Conservation (phyloP, 2,797 vertebrate genomes). For the Sternarchorhynchus goeldii region DNA sequence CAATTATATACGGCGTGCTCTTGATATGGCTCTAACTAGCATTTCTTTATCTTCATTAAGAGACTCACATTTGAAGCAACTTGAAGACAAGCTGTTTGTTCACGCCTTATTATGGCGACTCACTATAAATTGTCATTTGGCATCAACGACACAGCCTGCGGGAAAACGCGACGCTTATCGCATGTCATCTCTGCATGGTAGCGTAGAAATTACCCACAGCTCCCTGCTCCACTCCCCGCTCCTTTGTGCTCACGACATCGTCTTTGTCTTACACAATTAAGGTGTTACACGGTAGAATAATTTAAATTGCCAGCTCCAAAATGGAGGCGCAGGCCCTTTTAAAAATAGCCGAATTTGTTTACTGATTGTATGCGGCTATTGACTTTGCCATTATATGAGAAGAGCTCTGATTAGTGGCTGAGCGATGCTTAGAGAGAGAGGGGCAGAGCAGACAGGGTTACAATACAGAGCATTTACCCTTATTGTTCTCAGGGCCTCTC, state of each 20-base stretch:
- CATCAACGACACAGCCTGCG: conserved; percentile 75
- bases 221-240: conserved; percentile 76
- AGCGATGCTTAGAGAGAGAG: conserved; percentile 51
- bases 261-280: conserved; percentile 96
- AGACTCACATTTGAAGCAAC: conserved; percentile 55
- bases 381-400: conserved; percentile 87
- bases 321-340: conserved; percentile 82
- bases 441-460: conserved; percentile 65
- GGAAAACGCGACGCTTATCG: conserved; percentile 80
- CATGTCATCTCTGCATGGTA: conserved; percentile 82
- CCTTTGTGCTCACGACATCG: conserved; percentile 88
- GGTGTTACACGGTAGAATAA: conserved; percentile 95
- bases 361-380: conserved; percentile 85
- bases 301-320: conserved; percentile 89
- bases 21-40: conserved; percentile 50
- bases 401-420: conserved; percentile 77
- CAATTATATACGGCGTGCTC: conserved; percentile 43
- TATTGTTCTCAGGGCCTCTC: conserved; percentile 66
- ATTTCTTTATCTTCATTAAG: conserved; percentile 61
- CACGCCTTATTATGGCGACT: conserved; percentile 65
- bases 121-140: conserved; percentile 77
- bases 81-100: conserved; percentile 62
- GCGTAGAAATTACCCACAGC: conserved; percentile 85
- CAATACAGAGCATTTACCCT: conserved; percentile 68
- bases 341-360: conserved; percentile 88